Evolutionary conservation across 2,888 invertebrate genomes (phyloP).

Genomic region (Macrostomum cliftonense): DNA sequence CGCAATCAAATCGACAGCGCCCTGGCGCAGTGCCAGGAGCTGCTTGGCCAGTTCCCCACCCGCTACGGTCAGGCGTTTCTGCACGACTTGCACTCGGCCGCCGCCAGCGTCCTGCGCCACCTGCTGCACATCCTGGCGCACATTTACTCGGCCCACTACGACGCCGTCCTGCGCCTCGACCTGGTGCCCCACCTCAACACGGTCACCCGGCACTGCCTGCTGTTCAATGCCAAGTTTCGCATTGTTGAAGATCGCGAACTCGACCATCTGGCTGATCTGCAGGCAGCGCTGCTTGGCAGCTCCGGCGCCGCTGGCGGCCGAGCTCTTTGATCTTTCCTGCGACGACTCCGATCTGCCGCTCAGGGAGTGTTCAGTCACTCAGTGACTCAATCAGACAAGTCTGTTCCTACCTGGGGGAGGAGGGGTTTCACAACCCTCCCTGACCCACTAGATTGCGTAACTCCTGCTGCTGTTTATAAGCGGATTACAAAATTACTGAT

Average conservation of each 20-base stretch:
- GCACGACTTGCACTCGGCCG: neutral
- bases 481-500: no score
- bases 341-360: no score
- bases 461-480: no score
- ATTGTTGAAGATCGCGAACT: constrained; percentile 10
- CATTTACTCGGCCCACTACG: constrained; percentile 7
- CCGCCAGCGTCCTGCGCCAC: constrained; percentile 4
- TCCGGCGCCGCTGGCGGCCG: no score
- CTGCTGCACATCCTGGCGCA: constrained; percentile 8
- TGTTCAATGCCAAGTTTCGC: constrained; percentile 5
- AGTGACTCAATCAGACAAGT: no score
- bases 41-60: constrained; percentile 7
- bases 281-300: neutral
- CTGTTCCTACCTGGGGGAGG: no score
- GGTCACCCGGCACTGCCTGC: constrained; percentile 9
- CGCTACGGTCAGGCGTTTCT: constrained; percentile 8
- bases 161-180: constrained; percentile 7
- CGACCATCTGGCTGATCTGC: constrained; percentile 4
- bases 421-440: no score
- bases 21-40: constrained; percentile 9
- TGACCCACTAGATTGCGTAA: no score
- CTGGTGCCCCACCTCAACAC: constrained; percentile 10
- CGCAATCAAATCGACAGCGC: constrained; percentile 6
- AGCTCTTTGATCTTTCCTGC: no score
- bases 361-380: no score